Conservation (phyloP, 2,113 vertebrate species). For the Spea multiplicata region DNA sequence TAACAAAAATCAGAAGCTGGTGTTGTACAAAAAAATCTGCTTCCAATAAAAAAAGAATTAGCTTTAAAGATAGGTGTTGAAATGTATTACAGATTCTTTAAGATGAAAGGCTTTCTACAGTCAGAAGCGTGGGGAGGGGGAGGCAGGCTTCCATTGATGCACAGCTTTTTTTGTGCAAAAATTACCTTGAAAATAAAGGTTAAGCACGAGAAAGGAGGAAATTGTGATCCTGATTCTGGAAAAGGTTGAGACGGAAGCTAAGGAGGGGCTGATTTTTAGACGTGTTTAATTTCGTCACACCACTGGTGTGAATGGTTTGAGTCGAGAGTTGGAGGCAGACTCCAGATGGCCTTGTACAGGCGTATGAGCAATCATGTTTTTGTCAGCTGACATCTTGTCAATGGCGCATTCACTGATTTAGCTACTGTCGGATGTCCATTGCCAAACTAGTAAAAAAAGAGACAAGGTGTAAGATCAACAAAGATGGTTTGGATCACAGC, state of each 20-base stretch:
- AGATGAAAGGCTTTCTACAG: conserved; percentile 47
- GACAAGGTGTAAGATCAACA: no score
- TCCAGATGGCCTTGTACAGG: neutral
- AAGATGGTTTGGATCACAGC: no score
- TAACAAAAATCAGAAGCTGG: conserved; percentile 77
- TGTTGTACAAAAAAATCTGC: conserved; percentile 53
- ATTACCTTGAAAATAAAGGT: conserved; percentile 48
- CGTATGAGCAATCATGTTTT: no score
- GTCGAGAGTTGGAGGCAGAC: neutral
- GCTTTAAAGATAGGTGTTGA: conserved; percentile 34
- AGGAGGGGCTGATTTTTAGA: conserved; percentile 27
- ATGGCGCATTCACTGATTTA: neutral
- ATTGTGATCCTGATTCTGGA: conserved; percentile 30
- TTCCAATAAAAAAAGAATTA: conserved; percentile 52
- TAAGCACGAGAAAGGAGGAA: conserved; percentile 21
- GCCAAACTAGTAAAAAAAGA: neutral
- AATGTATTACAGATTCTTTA: conserved; percentile 44
- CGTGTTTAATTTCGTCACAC: conserved; percentile 18
- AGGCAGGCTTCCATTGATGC: conserved; percentile 14
- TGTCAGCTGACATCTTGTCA: neutral
- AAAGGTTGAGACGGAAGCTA: conserved; percentile 4
- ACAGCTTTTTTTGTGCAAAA: conserved; percentile 15
- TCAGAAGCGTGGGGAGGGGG: conserved; percentile 28
- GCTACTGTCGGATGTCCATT: neutral
- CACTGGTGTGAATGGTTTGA: no score